Base-by-base conservation (phyloP, 2,113 vertebrate genomes). In the Myotis yumanensis region DNA sequence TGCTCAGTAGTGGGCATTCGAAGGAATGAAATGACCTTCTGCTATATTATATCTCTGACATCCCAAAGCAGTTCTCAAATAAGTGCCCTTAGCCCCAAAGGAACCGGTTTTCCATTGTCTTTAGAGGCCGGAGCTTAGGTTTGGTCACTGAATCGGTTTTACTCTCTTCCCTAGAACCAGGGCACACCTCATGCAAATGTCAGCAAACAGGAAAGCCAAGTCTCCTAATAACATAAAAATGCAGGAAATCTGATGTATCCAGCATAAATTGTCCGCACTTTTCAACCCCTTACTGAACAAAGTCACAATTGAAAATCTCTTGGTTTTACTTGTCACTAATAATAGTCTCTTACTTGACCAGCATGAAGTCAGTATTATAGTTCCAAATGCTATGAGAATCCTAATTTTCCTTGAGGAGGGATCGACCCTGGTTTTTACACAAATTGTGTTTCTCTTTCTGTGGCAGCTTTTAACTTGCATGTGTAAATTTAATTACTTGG, bases 311-410 rank as follows among this genome's bases (percentile, higher is more conserved):
- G 82, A 92, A 96, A 97, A 96, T 97, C 82, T 96, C 90, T 57
- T 80, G 69, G n/a, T 96, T 95, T 94, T 82, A 52, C 66, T 90
- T 97, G 96, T 95, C 95, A 90, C 84, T 93, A 79, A 79, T 93
- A 96, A 96, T 95, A 86, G 77, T 76, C 96, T 97, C 94, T 97
- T 96, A 96, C 94, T 97, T 96, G 94, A 95, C 68, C 87, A 96
- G 73, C 28, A 5, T 76, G 89, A 95, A 95, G 86, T 91, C 77
- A 32, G 64, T 75, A 90, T 97, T 97, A 91, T 30, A 91, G 80
- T 86, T 88, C 46, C 92, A 83, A 43, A 46, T 80, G 97, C 96
- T 94, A 22, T 91, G 81, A 96, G 95, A 96, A 97, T 96, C 97
- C 93, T 94, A 85, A 93, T 97, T 97, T 98, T 97, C 92, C 92